phyloP scores from a whole-genome alignment of 2,113 vertebrate genomes.

The Garra rufa region DNA sequence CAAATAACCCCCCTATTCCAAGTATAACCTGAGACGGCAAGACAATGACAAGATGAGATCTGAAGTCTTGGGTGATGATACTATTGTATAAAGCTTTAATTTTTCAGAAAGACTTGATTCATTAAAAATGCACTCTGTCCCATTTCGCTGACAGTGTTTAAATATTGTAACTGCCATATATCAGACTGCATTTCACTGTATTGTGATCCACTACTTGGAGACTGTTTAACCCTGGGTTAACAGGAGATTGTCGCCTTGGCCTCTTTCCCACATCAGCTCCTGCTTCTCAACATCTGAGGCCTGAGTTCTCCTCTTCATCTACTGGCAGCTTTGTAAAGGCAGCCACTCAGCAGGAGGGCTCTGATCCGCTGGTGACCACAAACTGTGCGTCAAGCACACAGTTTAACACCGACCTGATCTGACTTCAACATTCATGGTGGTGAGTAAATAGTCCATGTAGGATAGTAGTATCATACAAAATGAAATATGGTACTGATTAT shows the following conservation, averaged over 20 bases:
- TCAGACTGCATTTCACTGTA: slow-evolving; percentile 39
- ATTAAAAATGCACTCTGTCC: slow-evolving; percentile 71
- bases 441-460: slow-evolving; percentile 52
- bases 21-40: neutral
- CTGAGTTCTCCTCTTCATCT: neutral
- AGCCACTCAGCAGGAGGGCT: slow-evolving; percentile 38
- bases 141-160: slow-evolving; percentile 66
- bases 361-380: slow-evolving; percentile 44
- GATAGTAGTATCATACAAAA: too few species aligned
- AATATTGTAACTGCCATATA: slow-evolving; percentile 66
- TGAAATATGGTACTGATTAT: too few species aligned
- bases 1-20: neutral
- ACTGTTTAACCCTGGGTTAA: slow-evolving; percentile 19
- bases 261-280: neutral
- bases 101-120: slow-evolving; percentile 60
- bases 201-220: slow-evolving; percentile 46
- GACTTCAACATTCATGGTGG: slow-evolving; percentile 38
- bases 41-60: slow-evolving; percentile 47
- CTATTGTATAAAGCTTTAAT: slow-evolving; percentile 63
- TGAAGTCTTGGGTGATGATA: slow-evolving; percentile 58
- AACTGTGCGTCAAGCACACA: slow-evolving; percentile 43
- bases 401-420: slow-evolving; percentile 50
- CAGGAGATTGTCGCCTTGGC: neutral
- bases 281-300: slow-evolving; percentile 21
- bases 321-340: slow-evolving; percentile 9